These are phyloP conservation scores for Drosophila austrosaltans DNA, from an alignment of 2,888 invertebrate genomes.

Conservation along the genomic window DNA sequence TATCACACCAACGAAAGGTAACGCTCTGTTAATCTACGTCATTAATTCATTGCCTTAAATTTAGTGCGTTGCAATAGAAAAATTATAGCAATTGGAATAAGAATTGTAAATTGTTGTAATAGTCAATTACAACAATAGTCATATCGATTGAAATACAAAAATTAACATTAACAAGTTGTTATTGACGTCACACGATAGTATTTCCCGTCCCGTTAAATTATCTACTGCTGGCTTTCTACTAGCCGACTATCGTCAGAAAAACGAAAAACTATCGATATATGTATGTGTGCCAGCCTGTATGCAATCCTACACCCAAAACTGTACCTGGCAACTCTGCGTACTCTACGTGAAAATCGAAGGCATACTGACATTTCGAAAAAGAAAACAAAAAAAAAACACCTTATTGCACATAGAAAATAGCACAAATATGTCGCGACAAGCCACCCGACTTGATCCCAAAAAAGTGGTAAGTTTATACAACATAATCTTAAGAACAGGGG, in stretches of 20 bases:
- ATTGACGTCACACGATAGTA: background rate
- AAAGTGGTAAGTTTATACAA: slow-evolving; percentile 82
- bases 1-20: background rate
- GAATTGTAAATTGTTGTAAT: background rate
- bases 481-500: slow-evolving; percentile 1
- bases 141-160: background rate
- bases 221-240: background rate
- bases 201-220: background rate
- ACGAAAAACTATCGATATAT: slow-evolving; percentile 5
- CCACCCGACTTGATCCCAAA: slow-evolving; percentile 81
- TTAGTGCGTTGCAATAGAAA: background rate
- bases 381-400: slow-evolving; percentile 17
- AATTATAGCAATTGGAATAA: background rate
- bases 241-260: background rate
- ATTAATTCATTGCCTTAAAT: too few relatives aligned
- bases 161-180: background rate
- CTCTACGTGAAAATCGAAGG: slow-evolving; percentile 24
- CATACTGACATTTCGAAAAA: slow-evolving; percentile 15
- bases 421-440: slow-evolving; percentile 82
- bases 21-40: background rate
- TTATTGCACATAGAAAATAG: background rate
- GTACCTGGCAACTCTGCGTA: slow-evolving; percentile 38
- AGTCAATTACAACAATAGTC: background rate
- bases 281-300: background rate
- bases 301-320: slow-evolving; percentile 7